A percentile compares a stretch with the other conserved stretches of the same genome.
Conservation (phyloP, 2,797 vertebrate species). For the Ctenochaetus hawaiiensis region DNA sequence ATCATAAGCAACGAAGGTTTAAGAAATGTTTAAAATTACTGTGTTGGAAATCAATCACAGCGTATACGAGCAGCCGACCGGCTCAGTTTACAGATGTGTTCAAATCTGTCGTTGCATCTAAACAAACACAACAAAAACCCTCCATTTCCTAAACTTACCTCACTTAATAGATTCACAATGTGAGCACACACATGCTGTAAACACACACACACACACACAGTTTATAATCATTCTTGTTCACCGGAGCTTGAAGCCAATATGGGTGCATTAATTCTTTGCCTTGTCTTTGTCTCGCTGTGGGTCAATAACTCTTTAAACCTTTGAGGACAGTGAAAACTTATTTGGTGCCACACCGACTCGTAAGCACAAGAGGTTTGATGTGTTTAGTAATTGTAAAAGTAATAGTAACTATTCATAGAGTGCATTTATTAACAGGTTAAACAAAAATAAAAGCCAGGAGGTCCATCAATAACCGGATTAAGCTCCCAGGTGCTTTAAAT, state of each 20-base stretch:
- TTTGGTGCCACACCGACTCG: background rate
- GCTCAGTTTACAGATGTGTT: background rate
- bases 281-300: constrained; percentile 44
- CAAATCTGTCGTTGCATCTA: too few relatives aligned
- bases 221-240: constrained; percentile 43
- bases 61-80: background rate
- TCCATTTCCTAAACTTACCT: background rate
- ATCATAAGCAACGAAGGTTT: background rate
- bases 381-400: constrained; percentile 11
- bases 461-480: constrained; percentile 61
- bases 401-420: constrained; percentile 18
- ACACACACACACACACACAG: background rate
- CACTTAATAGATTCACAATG: constrained; percentile 7
- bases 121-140: background rate
- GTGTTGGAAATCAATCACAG: background rate
- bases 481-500: constrained; percentile 36
- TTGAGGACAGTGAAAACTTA: constrained; percentile 18
- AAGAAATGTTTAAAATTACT: background rate
- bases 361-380: constrained; percentile 25
- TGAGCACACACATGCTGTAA: background rate
- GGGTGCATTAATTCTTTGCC: constrained; percentile 34
- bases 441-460: constrained; percentile 41
- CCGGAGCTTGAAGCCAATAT: constrained; percentile 36
- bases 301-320: constrained; percentile 47
- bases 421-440: constrained; percentile 25